phyloP scores from a whole-genome alignment of 2,888 invertebrate species.

The Scelioninae gen. 2 region DNA sequence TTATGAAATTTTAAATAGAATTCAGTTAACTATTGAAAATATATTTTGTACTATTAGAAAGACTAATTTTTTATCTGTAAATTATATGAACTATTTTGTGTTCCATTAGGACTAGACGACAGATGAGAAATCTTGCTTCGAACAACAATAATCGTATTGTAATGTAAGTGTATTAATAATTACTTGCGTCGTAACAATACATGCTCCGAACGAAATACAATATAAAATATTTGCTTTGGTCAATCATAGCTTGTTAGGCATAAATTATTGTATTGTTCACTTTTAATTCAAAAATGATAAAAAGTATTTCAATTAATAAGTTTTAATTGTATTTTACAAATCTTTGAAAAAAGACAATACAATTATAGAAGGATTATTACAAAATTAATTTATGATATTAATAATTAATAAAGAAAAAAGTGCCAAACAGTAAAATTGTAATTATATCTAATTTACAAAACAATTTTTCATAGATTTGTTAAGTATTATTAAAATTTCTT shows the following conservation, averaged over 20 bases:
- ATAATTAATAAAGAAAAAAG: slow-evolving; percentile 1
- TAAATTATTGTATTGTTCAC: slow-evolving; percentile 4
- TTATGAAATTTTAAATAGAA: not conserved
- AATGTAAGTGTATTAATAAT: slow-evolving; percentile 66
- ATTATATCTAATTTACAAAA: not conserved
- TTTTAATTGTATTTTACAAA: slow-evolving; percentile 1
- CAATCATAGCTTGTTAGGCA: slow-evolving; percentile 47
- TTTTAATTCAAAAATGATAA: slow-evolving; percentile 1
- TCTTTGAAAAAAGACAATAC: slow-evolving; percentile 9
- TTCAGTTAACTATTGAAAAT: too few relatives aligned
- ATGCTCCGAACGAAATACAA: slow-evolving; percentile 20
- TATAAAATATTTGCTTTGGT: slow-evolving; percentile 22
- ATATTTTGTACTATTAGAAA: too few relatives aligned
- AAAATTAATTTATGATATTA: not conserved
- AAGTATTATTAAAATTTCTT: slow-evolving; percentile 9
- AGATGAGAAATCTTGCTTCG: slow-evolving; percentile 71
- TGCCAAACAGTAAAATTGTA: slow-evolving; percentile 19
- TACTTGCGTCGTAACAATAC: slow-evolving; percentile 24
- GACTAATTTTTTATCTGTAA: not conserved
- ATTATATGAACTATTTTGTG: slow-evolving; percentile 47
- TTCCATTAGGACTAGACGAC: slow-evolving; percentile 72
- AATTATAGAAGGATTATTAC: not conserved
- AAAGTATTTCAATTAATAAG: slow-evolving; percentile 3
- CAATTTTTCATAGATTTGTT: not conserved
- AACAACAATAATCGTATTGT: slow-evolving; percentile 75